Conservation (phyloP, 2,113 vertebrate species). For the Stomatorhinus ivindoensis region DNA sequence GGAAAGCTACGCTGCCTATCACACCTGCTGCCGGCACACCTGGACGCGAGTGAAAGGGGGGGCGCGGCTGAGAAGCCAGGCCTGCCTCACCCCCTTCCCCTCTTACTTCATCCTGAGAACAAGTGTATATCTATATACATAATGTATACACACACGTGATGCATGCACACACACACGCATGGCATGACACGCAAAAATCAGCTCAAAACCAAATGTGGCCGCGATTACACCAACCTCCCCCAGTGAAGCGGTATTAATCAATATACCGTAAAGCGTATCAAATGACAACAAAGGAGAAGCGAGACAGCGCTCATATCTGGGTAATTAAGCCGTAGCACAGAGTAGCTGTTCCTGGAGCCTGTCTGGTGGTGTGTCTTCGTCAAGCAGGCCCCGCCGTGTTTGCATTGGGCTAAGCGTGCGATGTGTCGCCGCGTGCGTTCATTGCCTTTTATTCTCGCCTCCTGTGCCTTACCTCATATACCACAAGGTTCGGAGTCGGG, state of each 20-base stretch:
- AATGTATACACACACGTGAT: not conserved
- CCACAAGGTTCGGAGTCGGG: constrained; percentile 27
- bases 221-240: not conserved
- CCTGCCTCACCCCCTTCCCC: not conserved
- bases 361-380: constrained; percentile 31
- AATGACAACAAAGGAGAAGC: constrained; percentile 32
- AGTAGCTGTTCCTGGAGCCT: constrained; percentile 39
- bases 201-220: not conserved
- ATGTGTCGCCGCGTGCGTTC: constrained; percentile 45
- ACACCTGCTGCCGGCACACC: constrained; percentile 65
- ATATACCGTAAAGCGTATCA: not conserved
- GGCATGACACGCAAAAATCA: not conserved
- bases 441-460: constrained; percentile 41
- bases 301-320: constrained; percentile 42
- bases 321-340: constrained; percentile 56
- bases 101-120: not conserved
- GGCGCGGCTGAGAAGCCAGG: not conserved
- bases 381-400: constrained; percentile 4
- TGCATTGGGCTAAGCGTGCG: constrained; percentile 36
- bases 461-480: constrained; percentile 30
- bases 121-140: not conserved
- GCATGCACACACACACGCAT: not conserved
- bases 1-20: constrained; percentile 44
- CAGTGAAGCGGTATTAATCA: not conserved
- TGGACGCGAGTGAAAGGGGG: constrained; percentile 48